Percentiles rank a stretch among this genome's conserved stretches.
Conservation (phyloP, 2,888 invertebrate species). For the Cataglyphis cursor region DNA sequence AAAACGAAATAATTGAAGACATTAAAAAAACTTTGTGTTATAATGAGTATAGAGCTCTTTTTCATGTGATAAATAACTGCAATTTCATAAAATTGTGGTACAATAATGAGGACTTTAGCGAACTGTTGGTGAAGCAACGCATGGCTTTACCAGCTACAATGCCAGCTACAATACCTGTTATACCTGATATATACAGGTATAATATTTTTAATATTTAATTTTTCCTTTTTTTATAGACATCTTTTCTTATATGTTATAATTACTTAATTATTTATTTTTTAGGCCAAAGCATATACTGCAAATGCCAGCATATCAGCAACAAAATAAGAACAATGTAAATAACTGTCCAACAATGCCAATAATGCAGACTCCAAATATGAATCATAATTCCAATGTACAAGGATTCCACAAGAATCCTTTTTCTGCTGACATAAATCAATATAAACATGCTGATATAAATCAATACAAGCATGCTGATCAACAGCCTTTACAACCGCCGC, state of each 20-base stretch:
- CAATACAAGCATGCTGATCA: conserved; percentile 59
- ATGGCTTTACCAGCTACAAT: conserved; percentile 75
- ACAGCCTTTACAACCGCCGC: not conserved
- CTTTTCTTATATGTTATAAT: not conserved
- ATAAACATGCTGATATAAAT: conserved; percentile 44
- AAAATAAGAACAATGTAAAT: conserved; percentile 51
- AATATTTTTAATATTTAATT: conserved; percentile 16
- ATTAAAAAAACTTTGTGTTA: conserved; percentile 86
- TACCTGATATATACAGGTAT: conserved; percentile 78
- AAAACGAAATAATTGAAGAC: conserved; percentile 86
- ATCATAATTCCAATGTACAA: conserved; percentile 43
- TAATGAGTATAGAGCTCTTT: conserved; percentile 84
- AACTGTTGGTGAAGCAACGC: conserved; percentile 73
- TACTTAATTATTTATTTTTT: not conserved
- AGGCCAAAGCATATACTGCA: conserved; percentile 16
- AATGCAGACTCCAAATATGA: conserved; percentile 39
- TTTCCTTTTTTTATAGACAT: not conserved
- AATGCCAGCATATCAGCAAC: conserved; percentile 58
- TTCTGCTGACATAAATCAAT: conserved; percentile 47
- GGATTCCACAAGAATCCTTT: conserved; percentile 38
- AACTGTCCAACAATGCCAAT: conserved; percentile 35
- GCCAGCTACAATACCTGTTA: conserved; percentile 69
- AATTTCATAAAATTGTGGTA: conserved; percentile 77
- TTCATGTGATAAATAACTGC: conserved; percentile 63
- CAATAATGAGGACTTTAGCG: conserved; percentile 76